Conservation (phyloP, 2,113 vertebrate genomes). For the Antechinus flavipes region DNA sequence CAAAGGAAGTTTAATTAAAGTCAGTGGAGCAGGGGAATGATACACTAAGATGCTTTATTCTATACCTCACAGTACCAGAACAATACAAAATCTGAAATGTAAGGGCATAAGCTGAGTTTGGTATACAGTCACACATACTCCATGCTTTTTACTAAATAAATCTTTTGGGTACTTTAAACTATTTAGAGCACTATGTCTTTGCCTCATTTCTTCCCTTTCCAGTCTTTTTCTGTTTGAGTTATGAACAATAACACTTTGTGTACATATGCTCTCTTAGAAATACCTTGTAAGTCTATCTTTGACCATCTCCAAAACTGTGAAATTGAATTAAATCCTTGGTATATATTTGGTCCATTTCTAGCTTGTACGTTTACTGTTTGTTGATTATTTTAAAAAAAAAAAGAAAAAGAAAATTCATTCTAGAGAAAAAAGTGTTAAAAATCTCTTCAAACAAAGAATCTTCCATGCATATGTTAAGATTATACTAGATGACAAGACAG, state of each 20-base stretch:
- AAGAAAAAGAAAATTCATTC: neutral
- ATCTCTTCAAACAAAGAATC: neutral
- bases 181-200: constrained; percentile 14
- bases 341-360: neutral
- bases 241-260: constrained; percentile 44
- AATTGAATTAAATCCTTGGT: neutral
- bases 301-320: neutral
- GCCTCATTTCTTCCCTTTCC: constrained; percentile 17
- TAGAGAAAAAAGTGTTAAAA: neutral
- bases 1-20: constrained; percentile 83
- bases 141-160: constrained; percentile 17
- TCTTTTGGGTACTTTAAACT: constrained; percentile 44
- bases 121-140: constrained; percentile 61
- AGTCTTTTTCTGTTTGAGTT: constrained; percentile 49
- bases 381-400: neutral
- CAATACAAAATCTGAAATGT: constrained; percentile 75
- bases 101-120: constrained; percentile 67
- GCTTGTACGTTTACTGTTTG: neutral
- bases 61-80: constrained; percentile 59
- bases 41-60: constrained; percentile 72
- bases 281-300: neutral
- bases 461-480: neutral
- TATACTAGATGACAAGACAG: neutral
- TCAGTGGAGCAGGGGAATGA: constrained; percentile 77
- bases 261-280: neutral